A percentile compares a stretch with the other conserved stretches of the same genome.
These are phyloP conservation scores for Busseola fusca DNA, from an alignment of 2,888 invertebrate species.

Conservation along the genomic window DNA sequence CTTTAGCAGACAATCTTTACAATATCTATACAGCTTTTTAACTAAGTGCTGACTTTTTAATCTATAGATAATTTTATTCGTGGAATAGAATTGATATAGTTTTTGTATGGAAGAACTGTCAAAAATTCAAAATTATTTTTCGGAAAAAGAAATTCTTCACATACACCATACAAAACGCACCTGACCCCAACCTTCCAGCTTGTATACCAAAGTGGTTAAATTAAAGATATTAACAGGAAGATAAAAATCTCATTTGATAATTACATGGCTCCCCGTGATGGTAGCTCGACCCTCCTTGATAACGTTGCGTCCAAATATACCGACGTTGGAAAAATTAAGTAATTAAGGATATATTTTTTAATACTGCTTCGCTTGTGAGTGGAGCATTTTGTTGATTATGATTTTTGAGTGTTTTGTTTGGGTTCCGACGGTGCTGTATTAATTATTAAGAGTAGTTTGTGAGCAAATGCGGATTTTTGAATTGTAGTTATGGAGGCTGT, in stretches of 20 bases:
- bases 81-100: no score
- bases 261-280: slow-evolving; percentile 61
- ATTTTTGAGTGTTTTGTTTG: slow-evolving; percentile 40
- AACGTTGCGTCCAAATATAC: slow-evolving; percentile 52
- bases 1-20: no score
- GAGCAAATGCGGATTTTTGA: slow-evolving; percentile 3
- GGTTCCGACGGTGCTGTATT: slow-evolving; percentile 3
- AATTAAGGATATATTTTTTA: slow-evolving; percentile 53
- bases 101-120: no score
- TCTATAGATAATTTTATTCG: no score
- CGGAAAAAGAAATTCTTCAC: not conserved
- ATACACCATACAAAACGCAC: slow-evolving; percentile 8
- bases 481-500: not conserved
- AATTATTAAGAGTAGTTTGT: slow-evolving; percentile 19
- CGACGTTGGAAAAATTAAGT: slow-evolving; percentile 56
- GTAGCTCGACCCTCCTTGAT: slow-evolving; percentile 50
- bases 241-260: slow-evolving; percentile 77
- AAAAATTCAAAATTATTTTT: no score
- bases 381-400: slow-evolving; percentile 41
- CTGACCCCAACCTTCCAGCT: not conserved
- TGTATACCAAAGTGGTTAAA: slow-evolving; percentile 63
- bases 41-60: no score
- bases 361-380: slow-evolving; percentile 31
- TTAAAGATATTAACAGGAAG: slow-evolving; percentile 66
- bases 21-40: no score